A percentile compares a stretch with the other conserved stretches of the same genome.
phyloP scores from a whole-genome alignment of 2,113 vertebrate genomes.

The Rhipidura dahli region DNA sequence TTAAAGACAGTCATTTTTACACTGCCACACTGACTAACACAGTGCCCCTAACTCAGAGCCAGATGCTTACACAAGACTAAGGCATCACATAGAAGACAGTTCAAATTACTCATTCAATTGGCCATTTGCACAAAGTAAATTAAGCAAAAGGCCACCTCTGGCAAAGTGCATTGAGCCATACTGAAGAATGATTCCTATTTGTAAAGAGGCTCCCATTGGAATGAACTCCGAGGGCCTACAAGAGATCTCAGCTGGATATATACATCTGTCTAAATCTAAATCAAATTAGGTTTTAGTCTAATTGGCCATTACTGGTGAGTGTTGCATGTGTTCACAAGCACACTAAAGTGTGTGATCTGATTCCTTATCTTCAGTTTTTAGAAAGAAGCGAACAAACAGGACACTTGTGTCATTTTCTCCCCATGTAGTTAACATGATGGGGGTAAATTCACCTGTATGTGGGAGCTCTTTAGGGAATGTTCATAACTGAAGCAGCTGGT shows the following conservation, averaged over 20 bases:
- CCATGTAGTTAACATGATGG: not conserved
- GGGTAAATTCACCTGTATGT: not conserved
- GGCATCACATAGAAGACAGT: not conserved
- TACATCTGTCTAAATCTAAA: not conserved
- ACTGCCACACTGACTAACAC: not conserved
- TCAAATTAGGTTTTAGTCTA: not conserved
- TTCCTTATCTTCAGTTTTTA: not conserved
- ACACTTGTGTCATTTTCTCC: not conserved
- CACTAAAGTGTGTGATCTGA: not conserved
- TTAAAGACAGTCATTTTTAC: not conserved
- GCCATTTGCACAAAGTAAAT: constrained; percentile 3
- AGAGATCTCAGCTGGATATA: not conserved
- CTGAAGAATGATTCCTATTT: not conserved
- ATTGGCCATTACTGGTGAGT: not conserved
- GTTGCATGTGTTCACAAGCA: not conserved
- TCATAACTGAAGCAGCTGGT: not conserved
- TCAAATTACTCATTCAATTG: not conserved
- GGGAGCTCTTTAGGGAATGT: not conserved
- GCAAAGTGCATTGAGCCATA: not conserved
- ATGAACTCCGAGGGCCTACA: not conserved
- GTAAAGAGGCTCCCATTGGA: not conserved
- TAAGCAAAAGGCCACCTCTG: constrained; percentile 1
- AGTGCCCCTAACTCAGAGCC: not conserved
- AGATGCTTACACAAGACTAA: not conserved
- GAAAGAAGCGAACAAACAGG: not conserved